Conservation (phyloP, 2,113 vertebrate species). For the Seriola rivoliana region DNA sequence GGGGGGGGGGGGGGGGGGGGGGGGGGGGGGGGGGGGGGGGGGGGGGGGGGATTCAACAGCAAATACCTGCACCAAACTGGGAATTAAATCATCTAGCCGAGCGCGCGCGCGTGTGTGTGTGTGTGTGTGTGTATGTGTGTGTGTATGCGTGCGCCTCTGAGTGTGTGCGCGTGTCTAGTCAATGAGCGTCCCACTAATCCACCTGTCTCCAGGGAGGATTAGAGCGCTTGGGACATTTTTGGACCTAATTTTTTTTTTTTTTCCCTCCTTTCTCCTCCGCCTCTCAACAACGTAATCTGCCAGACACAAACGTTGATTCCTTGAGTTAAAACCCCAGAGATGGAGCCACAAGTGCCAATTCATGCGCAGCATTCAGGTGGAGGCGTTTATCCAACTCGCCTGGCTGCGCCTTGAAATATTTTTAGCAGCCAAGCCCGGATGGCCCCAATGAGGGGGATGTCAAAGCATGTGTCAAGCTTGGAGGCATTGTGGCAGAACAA, state of each 20-base stretch:
- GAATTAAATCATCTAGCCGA: conserved; percentile 34
- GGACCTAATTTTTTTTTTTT: background rate
- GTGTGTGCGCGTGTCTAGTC: conserved; percentile 27
- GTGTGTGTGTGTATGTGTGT: background rate
- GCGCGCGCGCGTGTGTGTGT: background rate
- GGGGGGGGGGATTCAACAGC: background rate
- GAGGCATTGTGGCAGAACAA: background rate
- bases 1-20: too few relatives aligned
- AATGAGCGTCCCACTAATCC: conserved; percentile 62
- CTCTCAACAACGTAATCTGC: conserved; percentile 38
- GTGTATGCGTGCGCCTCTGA: background rate
- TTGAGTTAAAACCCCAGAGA: background rate
- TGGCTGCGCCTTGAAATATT: conserved; percentile 1
- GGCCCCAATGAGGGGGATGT: background rate
- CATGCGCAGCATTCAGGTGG: conserved; percentile 5
- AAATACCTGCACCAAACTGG: conserved; percentile 54
- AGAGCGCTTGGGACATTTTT: conserved; percentile 64
- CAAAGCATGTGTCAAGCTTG: conserved; percentile 3
- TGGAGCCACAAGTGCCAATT: conserved; percentile 57
- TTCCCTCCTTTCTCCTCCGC: background rate
- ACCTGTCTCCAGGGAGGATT: conserved; percentile 71
- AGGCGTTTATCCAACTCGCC: background rate
- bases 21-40: too few relatives aligned
- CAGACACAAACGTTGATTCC: conserved; percentile 15
- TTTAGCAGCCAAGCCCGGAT: conserved; percentile 1